Evolutionary conservation across 2,888 invertebrate species (phyloP).

Genomic region (Patella caerulea): DNA sequence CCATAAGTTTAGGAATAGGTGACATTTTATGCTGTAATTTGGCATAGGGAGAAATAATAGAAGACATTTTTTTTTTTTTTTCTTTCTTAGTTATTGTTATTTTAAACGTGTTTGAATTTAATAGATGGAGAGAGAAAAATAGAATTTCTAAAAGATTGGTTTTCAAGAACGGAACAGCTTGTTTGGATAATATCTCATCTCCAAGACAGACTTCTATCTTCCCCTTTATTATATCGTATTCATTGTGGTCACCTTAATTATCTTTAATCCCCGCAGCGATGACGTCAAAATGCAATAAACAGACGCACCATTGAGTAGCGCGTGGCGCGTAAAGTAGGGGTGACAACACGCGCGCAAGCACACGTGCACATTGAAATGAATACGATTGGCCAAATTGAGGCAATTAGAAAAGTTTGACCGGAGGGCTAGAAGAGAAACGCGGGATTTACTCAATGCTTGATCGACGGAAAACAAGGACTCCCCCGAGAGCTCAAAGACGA

Average conservation of each 20-base stretch:
- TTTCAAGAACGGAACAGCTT: too few relatives aligned
- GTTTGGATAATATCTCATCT: too few relatives aligned
- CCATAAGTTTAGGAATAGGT: too few relatives aligned
- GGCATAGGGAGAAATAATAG: too few relatives aligned
- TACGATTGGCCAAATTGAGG: constrained; percentile 33
- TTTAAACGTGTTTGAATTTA: too few relatives aligned
- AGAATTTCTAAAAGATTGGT: too few relatives aligned
- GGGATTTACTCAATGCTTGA: neutral
- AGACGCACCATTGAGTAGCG: constrained; percentile 21
- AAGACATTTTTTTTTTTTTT: too few relatives aligned
- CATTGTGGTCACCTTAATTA: constrained; percentile 28
- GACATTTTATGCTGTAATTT: too few relatives aligned
- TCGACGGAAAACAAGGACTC: constrained; percentile 1
- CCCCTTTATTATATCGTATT: constrained; percentile 6
- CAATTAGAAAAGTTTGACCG: constrained; percentile 27
- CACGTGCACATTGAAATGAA: constrained; percentile 32
- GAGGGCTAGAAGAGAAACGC: constrained; percentile 17
- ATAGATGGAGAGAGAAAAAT: too few relatives aligned
- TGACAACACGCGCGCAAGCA: constrained; percentile 28
- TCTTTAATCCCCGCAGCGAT: constrained; percentile 27
- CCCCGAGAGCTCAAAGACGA: neutral
- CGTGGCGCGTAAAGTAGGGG: constrained; percentile 25
- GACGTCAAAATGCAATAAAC: constrained; percentile 25
- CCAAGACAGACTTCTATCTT: too few relatives aligned
- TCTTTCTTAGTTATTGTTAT: too few relatives aligned